These are phyloP conservation scores for Temnothorax longispinosus DNA, from an alignment of 1,140 invertebrate genomes.

Conservation along the genomic window DNA sequence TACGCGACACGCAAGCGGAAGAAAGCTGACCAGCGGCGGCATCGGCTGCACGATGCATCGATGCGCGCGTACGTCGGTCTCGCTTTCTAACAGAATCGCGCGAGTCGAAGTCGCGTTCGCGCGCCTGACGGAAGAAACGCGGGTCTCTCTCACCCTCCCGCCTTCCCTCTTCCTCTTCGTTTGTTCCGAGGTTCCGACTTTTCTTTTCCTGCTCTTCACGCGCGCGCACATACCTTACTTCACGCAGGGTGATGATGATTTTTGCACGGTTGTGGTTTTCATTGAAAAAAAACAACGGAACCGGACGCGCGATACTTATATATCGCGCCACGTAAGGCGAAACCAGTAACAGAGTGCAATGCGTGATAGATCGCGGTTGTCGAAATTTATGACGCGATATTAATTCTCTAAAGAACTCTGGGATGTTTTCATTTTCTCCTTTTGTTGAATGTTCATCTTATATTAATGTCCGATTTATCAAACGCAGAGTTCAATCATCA, in stretches of 20 bases:
- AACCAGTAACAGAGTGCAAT: background rate
- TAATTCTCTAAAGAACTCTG: background rate
- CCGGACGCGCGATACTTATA: background rate
- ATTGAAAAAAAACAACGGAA: constrained; percentile 7
- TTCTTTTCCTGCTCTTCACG: constrained; percentile 53
- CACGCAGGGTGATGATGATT: constrained; percentile 13
- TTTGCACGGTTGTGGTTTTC: background rate
- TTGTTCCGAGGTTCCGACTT: constrained; percentile 15
- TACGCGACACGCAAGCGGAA: constrained; percentile 33
- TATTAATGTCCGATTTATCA: background rate
- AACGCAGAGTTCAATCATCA: background rate
- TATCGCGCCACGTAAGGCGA: background rate
- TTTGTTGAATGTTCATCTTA: background rate
- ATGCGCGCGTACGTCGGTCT: constrained; percentile 11
- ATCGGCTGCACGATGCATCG: background rate
- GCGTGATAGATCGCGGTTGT: background rate
- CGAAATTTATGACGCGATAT: background rate
- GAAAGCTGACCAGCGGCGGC: background rate
- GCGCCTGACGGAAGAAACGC: constrained; percentile 25
- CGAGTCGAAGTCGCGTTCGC: constrained; percentile 5
- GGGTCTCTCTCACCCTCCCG: background rate
- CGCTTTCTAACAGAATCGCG: constrained; percentile 41
- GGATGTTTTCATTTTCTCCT: background rate
- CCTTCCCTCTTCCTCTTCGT: background rate
- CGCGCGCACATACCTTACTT: background rate